Evolutionary conservation across 2,797 vertebrate genomes (phyloP), one percentile per base, ranked within the genome.

Genomic region (Manis javanica): DNA sequence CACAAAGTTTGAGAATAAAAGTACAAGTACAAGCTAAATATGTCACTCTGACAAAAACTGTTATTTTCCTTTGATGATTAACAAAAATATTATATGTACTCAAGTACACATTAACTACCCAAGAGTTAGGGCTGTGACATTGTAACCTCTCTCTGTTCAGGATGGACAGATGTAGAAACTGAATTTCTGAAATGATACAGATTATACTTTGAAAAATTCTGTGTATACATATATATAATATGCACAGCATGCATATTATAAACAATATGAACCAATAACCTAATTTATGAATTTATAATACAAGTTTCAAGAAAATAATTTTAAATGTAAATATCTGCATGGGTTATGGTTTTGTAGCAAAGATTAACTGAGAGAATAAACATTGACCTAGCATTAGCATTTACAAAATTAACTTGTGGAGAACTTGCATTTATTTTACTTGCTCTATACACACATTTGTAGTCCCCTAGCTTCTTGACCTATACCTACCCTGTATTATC

Each of bases 321-420:
- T 85, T 55, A 79, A 85, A 61, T 72, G 31, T 61, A 51, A 77
- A 85, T 81, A 93, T 90, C 55, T 13, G 0, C 11, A 93, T 18
- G 59, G 31, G 42, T 55, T 93, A 46, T 53, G 19, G 66, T 90
- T 84, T 84, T 63, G 82, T 55, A 88, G 90, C 12, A 90, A 16
- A 37, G 9, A 31, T 71, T 64, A 79, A 86, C 63, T 95, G 61
- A 91, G 23, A 94, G 72, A 71, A 79, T 72, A 85, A 87, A 85
- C 51, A 88, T 29, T 91, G 77, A 84, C 29, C 91, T 88, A 91
- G 34, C 87, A 82, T 66, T 63, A 89, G 37, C 57, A 96, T 77
- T 96, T 78, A 91, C 68, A 95, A 91, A 94, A 91, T 84, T 77
- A 81, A 93, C 63, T 78, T 87, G 72, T 71, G 63, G 31, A 87